Evolutionary conservation across 2,797 vertebrate genomes (phyloP).

Genomic region (Gobio occitaniae): DNA sequence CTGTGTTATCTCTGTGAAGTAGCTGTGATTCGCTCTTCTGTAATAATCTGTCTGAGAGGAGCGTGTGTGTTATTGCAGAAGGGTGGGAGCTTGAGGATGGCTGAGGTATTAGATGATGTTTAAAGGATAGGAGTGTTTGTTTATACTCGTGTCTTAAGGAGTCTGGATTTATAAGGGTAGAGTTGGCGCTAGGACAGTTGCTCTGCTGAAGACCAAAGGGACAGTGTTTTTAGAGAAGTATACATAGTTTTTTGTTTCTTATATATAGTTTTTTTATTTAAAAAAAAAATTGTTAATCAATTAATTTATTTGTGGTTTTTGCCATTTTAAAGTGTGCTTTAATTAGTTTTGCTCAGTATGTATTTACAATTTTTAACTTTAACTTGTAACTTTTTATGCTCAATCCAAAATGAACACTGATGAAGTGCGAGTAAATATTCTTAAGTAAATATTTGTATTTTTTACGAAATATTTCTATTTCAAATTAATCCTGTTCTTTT

Average conservation of each 20-base stretch:
- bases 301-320: neutral
- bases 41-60: slow-evolving; percentile 65
- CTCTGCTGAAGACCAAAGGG: neutral
- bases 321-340: neutral
- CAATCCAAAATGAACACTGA: too few relatives aligned
- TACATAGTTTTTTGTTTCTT: neutral
- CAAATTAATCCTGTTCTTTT: neutral
- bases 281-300: neutral
- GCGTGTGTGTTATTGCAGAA: slow-evolving; percentile 77
- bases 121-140: slow-evolving; percentile 61
- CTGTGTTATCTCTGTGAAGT: slow-evolving; percentile 64
- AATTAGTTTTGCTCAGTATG: neutral
- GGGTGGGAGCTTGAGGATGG: slow-evolving; percentile 59
- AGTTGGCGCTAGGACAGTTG: slow-evolving; percentile 17
- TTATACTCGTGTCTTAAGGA: slow-evolving; percentile 52
- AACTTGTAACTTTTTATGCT: neutral
- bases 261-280: neutral
- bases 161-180: slow-evolving; percentile 39
- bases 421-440: neutral
- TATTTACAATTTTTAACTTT: neutral
- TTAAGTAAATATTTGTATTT: neutral
- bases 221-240: neutral
- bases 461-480: neutral
- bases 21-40: slow-evolving; percentile 64
- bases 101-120: slow-evolving; percentile 69